Evolutionary conservation across 2,113 vertebrate species (phyloP).

Genomic region (Festucalex cinctus): DNA sequence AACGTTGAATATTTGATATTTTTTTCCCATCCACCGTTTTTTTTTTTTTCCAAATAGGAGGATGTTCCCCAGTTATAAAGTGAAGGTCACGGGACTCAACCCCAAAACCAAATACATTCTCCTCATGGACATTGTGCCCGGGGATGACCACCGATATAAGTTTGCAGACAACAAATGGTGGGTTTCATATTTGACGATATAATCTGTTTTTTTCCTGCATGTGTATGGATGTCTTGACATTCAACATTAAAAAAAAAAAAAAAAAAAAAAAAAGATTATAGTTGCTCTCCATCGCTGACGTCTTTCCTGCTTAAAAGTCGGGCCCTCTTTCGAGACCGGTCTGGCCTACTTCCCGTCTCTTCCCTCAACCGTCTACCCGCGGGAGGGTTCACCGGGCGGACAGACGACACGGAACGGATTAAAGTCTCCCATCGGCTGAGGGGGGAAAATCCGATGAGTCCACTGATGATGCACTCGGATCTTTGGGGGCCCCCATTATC

Average conservation of each 20-base stretch:
- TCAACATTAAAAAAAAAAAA: too few relatives aligned
- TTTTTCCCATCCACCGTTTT: background rate
- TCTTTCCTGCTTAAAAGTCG: constrained; percentile 34
- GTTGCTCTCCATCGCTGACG: too few relatives aligned
- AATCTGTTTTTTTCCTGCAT: too few relatives aligned
- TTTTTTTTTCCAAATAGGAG: constrained; percentile 79
- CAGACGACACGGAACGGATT: constrained; percentile 48
- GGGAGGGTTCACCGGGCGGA: constrained; percentile 62
- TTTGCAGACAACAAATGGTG: constrained; percentile 99
- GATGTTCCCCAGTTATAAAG: constrained; percentile 98
- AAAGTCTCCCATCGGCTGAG: constrained; percentile 36
- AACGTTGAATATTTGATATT: background rate
- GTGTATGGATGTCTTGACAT: background rate
- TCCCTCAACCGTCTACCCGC: constrained; percentile 43
- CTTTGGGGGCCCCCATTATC: background rate
- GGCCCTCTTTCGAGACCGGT: constrained; percentile 31
- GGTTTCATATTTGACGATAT: constrained; percentile 22
- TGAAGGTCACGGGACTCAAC: constrained; percentile 94
- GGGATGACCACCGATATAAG: constrained; percentile 95
- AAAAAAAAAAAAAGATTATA: too few relatives aligned
- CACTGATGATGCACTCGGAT: background rate
- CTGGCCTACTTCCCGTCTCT: constrained; percentile 55
- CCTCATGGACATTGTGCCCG: constrained; percentile 92
- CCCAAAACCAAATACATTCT: constrained; percentile 98
- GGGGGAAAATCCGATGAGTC: constrained; percentile 22